Base-by-base conservation (phyloP, 30 jellyfish, hydroid and myxozoan genomes). In the Clytia hemisphaerica region DNA sequence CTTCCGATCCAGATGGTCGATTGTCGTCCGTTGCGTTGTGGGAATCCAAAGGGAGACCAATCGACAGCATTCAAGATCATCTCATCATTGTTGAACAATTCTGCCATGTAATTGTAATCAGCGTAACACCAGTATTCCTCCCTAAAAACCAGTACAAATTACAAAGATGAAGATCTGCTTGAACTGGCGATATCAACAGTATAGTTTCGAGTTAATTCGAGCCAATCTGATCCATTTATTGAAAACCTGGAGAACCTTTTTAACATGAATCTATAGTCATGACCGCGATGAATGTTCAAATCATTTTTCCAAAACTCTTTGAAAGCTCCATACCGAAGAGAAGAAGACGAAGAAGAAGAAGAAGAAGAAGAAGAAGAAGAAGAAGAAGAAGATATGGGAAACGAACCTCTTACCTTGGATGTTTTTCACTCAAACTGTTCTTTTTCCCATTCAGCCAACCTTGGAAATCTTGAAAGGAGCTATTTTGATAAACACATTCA, bases 1-100 rank as follows among this genome's bases (percentile, higher is more conserved):
- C 95, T 80, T 45, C 98, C 99, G 37, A 92, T 76, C 99, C 99
- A 92, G n/a, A 92, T 18, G 37, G 99, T 82, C 2, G 99, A 82
- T 15, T 92, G 72, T 16, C 42, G 26, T 15, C 95, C 95, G 58
- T 71, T 58, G 53, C 86, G 63, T 6, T 75, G 76, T n/a, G 60
- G 74, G 59, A 50, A 79, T 6, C 99, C 99, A 38, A 92, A 73
- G 0, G 19, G 57, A 22, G 73, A 72, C 99, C 99, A 92, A 38
- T 77, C 78, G 59, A 92, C 77, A 0, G 47, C 93, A 6, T 48
- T 19, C 31, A 69, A 40, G 21, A 40, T 38, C 19, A 72, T 76
- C 27, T 80, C 67, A 29, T 68, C 40, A 37, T 69, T 76, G 29
- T 75, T 35, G 49, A 89, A 72, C 26, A 85, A 36, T 28, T 89